Conservation (phyloP, 1,140 invertebrate species). For the Marisa cornuarietis region DNA sequence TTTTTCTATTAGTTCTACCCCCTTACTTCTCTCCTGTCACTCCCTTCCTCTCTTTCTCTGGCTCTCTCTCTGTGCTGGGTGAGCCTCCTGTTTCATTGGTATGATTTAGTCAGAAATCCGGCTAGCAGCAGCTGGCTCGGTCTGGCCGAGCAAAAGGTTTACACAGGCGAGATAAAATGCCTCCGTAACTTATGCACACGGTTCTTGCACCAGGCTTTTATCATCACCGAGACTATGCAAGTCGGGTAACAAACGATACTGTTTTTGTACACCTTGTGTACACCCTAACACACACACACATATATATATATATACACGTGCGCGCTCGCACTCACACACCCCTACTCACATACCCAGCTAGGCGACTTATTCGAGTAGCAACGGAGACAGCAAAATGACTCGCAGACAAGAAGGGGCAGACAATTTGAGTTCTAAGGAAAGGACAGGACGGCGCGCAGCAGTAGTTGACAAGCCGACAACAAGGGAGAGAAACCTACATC, state of each 20-base stretch:
- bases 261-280: background rate
- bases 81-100: too few species aligned
- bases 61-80: background rate
- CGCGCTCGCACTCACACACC: conserved; percentile 10
- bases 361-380: background rate
- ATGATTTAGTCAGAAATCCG: background rate
- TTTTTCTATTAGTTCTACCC: too few species aligned
- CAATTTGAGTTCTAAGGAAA: too few species aligned
- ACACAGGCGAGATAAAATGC: background rate
- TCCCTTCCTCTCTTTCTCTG: background rate
- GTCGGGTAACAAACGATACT: too few species aligned
- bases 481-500: too few species aligned
- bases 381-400: background rate
- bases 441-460: too few species aligned
- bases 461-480: too few species aligned
- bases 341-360: conserved; percentile 1
- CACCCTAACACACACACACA: background rate
- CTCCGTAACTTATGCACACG: too few species aligned
- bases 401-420: too few species aligned
- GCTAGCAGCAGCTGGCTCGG: background rate
- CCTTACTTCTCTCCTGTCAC: background rate
- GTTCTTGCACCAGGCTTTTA: too few species aligned
- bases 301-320: background rate
- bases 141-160: background rate
- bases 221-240: too few species aligned